Evolutionary conservation across 2,113 vertebrate species (phyloP).

Genomic region (Sylvia atricapilla): DNA sequence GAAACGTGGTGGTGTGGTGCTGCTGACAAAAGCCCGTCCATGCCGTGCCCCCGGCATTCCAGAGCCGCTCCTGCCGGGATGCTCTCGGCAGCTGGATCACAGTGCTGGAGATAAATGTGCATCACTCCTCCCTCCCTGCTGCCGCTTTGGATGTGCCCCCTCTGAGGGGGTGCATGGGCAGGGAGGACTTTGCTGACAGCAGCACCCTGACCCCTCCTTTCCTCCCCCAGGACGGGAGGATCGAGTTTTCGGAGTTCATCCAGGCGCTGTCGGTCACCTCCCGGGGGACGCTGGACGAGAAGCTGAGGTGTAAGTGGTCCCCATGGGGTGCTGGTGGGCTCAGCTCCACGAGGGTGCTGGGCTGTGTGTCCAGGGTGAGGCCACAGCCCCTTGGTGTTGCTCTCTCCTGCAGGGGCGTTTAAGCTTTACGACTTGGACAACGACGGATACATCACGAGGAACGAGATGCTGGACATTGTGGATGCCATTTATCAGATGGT

Average conservation of each 20-base stretch:
- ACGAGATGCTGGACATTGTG: conserved; percentile 98
- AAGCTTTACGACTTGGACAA: conserved; percentile 97
- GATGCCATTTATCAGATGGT: conserved; percentile 99
- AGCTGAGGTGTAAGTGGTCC: conserved; percentile 89
- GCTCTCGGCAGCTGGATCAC: accelerated
- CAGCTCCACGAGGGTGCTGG: neutral
- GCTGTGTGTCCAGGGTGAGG: accelerated
- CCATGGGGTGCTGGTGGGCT: neutral
- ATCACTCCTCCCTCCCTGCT: neutral
- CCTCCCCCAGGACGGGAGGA: conserved; percentile 86
- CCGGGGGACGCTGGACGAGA: conserved; percentile 94
- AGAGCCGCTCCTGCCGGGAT: accelerated
- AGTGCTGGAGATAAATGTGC: neutral
- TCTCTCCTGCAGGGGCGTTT: conserved; percentile 87
- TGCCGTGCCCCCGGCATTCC: accelerated
- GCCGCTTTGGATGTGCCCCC: neutral
- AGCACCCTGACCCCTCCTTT: neutral
- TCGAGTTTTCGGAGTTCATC: conserved; percentile 98
- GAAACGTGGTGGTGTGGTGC: accelerated
- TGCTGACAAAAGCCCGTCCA: neutral
- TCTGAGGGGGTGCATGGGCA: accelerated
- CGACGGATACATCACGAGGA: conserved; percentile 96
- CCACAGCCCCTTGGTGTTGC: accelerated
- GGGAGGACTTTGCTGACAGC: neutral
- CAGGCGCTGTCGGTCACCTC: conserved; percentile 98